A percentile compares a stretch with the other conserved stretches of the same genome.
Evolutionary conservation across 2,113 vertebrate genomes (phyloP).

Genomic region (Nycticebus coucang): DNA sequence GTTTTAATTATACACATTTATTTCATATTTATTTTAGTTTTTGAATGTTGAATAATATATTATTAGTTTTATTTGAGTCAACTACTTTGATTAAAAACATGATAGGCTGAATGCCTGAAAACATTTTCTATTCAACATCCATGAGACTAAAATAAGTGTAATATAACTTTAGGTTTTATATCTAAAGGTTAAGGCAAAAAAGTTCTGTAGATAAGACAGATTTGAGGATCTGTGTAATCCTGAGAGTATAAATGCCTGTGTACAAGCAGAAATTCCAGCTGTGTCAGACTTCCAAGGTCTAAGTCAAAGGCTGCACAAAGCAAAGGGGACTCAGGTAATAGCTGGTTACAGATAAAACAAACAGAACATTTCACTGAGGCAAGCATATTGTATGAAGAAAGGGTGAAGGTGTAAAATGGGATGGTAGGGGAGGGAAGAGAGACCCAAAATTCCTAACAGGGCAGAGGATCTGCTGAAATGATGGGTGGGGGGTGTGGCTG

Average conservation of each 20-base stretch:
- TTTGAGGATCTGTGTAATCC: not conserved
- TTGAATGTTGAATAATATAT: not conserved
- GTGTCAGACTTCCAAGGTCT: no score
- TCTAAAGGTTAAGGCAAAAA: not conserved
- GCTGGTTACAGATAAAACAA: no score
- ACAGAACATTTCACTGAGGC: no score
- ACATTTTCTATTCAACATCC: not conserved
- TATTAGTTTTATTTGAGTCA: not conserved
- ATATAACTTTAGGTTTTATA: not conserved
- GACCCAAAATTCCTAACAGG: no score
- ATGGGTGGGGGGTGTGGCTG: no score
- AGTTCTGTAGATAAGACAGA: not conserved
- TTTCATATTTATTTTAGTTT: no score
- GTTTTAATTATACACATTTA: not conserved
- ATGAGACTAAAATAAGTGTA: not conserved
- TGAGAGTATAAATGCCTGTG: not conserved
- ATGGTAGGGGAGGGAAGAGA: no score
- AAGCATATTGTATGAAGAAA: no score
- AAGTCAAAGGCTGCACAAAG: no score
- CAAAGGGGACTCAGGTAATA: no score
- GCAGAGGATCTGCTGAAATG: not conserved
- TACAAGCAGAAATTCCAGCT: not conserved
- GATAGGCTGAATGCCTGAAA: not conserved
- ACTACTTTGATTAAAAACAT: not conserved
- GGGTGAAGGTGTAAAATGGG: no score